Base-by-base conservation (phyloP, 1,140 invertebrate genomes). In the Drosophila prosaltans region DNA sequence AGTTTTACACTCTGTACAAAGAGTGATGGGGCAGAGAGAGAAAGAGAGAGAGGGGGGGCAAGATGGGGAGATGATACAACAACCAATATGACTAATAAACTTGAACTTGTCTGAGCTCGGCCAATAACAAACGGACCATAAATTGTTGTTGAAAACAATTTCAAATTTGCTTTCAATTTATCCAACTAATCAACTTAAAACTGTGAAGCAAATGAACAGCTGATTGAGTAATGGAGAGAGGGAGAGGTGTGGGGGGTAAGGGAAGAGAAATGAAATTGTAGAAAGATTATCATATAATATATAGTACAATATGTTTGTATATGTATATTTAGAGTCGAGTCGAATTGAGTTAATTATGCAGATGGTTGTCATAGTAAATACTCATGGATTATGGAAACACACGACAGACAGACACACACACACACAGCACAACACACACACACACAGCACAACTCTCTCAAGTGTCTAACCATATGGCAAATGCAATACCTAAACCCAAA, bases 81-180 rank as follows among this genome's bases (percentile, higher is more conserved):
- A 5, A 11, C 32, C 21, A 40, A 69, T 57, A 67, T 88, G 83
- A 83, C 69, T 88, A 86, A 85, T 74, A 86, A 83, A 86, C 82
- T 86, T 86, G 82, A 86, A 88, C 82, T 86, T 86, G 82, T 65
- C 66, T 43, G 65, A 60, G 67, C 45, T 51, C 21, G 26, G 45
- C 21, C 2, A 51, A 51, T 24, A 26, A 36, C 32, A 51, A 26
- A 51, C 21, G 45, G 21, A 8, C 24, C 45, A 51, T 51, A 51
- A 51, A 51, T 51, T 36, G 32, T 51, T 51, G 45, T 51, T 26
- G 57, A 65, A 76, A 78, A 70, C 67, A 77, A 77, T 77, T 77
- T 67, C 41, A 78, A 65, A 77, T 51, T 51, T 51, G 45, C 45
- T 51, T 51, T 51, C 45, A 51, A 51, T 51, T 51, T 51, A 51